A percentile compares a stretch with the other conserved stretches of the same genome.
Conservation (phyloP, 2,113 vertebrate species). For the Hippocampus zosterae region DNA sequence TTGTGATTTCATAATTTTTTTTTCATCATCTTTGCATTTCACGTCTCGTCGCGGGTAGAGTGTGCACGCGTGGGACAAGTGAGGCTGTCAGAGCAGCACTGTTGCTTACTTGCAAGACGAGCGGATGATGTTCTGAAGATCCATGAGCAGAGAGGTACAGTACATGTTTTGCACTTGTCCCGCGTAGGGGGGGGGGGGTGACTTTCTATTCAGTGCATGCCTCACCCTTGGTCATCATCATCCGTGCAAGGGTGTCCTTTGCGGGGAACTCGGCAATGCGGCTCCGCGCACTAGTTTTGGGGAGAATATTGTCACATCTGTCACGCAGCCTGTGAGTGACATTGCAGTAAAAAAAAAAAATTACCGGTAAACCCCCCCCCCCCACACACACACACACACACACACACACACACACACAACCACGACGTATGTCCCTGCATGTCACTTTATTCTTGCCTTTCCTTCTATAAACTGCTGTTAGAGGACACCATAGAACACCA, state of each 20-base stretch:
- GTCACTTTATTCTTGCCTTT: neutral
- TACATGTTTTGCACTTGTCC: constrained; percentile 42
- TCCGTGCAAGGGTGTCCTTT: constrained; percentile 39
- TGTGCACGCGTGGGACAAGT: constrained; percentile 42
- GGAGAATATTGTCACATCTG: neutral
- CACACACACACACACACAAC: neutral
- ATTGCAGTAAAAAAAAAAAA: constrained; percentile 10
- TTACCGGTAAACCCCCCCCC: too few relatives aligned
- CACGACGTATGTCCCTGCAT: neutral
- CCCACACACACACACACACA: neutral
- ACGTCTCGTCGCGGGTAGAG: constrained; percentile 25
- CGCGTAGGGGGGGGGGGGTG: constrained; percentile 2
- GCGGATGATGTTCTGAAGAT: constrained; percentile 25
- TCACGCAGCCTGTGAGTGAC: constrained; percentile 25
- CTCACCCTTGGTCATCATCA: constrained; percentile 22
- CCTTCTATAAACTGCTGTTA: neutral
- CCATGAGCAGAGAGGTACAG: constrained; percentile 54
- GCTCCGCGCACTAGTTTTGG: constrained; percentile 41
- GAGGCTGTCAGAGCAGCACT: constrained; percentile 34
- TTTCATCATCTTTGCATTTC: constrained; percentile 14
- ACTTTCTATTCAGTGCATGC: constrained; percentile 53
- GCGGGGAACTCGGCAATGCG: constrained; percentile 50
- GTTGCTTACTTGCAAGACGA: constrained; percentile 43
- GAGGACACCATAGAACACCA: neutral
- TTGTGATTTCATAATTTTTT: neutral